A percentile compares a stretch with the other conserved stretches of the same genome.
Evolutionary conservation across 2,113 vertebrate species (phyloP).

Genomic region (Gobiocypris rarus): DNA sequence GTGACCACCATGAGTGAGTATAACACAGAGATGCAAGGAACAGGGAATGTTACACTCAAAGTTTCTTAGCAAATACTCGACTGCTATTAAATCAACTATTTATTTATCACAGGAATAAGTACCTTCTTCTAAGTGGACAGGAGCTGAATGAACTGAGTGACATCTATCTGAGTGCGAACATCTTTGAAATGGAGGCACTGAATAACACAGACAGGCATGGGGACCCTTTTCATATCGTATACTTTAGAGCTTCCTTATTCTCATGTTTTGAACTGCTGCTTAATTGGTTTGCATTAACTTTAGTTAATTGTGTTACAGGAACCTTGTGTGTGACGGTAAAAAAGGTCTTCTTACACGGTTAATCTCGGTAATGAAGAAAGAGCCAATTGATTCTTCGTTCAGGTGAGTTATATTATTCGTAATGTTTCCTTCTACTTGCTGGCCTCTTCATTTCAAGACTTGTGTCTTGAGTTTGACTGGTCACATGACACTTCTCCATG

Average conservation of each 20-base stretch:
- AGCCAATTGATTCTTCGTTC: conserved; percentile 95
- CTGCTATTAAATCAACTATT: background rate
- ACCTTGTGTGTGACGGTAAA: conserved; percentile 94
- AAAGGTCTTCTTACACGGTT: conserved; percentile 93
- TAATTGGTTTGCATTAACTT: background rate
- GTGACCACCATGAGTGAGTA: conserved; percentile 98
- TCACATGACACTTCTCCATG: background rate
- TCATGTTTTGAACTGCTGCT: background rate
- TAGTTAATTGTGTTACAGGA: conserved; percentile 72
- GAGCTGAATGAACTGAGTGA: conserved; percentile 96
- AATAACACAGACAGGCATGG: conserved; percentile 93
- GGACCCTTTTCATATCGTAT: background rate
- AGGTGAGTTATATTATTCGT: conserved; percentile 75
- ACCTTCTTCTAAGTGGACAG: conserved; percentile 93
- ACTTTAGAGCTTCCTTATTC: background rate
- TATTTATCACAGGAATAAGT: conserved; percentile 86
- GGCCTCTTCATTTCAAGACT: background rate
- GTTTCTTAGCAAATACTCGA: too few species aligned
- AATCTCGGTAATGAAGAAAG: conserved; percentile 97
- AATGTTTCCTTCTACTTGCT: background rate
- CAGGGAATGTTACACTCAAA: too few species aligned
- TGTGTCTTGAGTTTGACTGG: background rate
- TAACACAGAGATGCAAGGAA: background rate
- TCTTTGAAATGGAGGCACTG: conserved; percentile 95
- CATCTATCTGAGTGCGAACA: conserved; percentile 96